These are phyloP conservation scores for Clepsis dumicolana DNA, from an alignment of 2,888 invertebrate species.

Conservation along the genomic window DNA sequence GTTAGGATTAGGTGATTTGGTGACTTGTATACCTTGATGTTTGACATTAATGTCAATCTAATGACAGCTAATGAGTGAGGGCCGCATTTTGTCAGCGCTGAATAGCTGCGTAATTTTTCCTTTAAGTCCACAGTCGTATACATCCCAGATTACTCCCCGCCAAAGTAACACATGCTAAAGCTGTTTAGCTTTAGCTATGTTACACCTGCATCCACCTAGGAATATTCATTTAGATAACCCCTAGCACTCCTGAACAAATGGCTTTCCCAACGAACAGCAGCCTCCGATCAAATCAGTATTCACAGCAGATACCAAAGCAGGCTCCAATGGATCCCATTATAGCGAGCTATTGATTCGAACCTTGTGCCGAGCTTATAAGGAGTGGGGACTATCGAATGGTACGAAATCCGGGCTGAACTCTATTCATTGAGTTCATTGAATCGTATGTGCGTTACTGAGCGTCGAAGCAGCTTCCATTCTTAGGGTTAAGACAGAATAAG, in stretches of 20 bases:
- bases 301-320: slow-evolving; percentile 3
- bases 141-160: too few species aligned
- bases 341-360: background rate
- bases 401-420: background rate
- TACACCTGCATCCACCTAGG: background rate
- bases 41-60: too few species aligned
- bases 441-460: background rate
- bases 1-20: too few species aligned
- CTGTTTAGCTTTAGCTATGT: too few species aligned
- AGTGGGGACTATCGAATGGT: background rate
- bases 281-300: background rate
- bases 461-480: background rate
- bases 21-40: too few species aligned
- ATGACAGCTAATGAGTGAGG: too few species aligned
- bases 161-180: too few species aligned
- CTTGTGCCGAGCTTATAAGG: background rate
- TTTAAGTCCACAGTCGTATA: too few species aligned
- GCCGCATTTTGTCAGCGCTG: too few species aligned
- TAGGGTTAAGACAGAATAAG: background rate
- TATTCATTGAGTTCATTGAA: background rate
- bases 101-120: too few species aligned
- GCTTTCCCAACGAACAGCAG: background rate
- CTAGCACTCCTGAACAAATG: background rate
- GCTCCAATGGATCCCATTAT: slow-evolving; percentile 3
- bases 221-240: background rate